Evolutionary conservation across 2,797 vertebrate species (phyloP).

Genomic region (Tympanoctomys barrerae): DNA sequence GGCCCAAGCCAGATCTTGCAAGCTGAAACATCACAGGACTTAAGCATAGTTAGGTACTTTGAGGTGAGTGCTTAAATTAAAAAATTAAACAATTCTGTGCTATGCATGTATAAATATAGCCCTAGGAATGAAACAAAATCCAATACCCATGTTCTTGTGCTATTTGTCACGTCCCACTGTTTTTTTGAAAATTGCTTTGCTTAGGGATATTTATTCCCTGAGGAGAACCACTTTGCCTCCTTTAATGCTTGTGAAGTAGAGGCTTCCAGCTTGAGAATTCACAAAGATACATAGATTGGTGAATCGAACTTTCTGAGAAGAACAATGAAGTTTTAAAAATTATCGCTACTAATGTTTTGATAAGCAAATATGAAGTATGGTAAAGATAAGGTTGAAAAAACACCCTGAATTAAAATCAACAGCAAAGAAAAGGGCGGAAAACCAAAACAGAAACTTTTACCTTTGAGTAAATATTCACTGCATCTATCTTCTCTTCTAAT

Average conservation of each 20-base stretch:
- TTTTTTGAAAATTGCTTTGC: slow-evolving; percentile 28
- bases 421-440: not conserved
- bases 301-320: slow-evolving; percentile 34
- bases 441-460: not conserved
- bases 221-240: slow-evolving; percentile 32
- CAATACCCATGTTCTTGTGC: not conserved
- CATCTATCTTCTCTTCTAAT: not conserved
- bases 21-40: not conserved
- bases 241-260: slow-evolving; percentile 44
- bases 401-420: not conserved
- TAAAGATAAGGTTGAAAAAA: not conserved
- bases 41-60: not conserved
- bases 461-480: not conserved
- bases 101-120: slow-evolving; percentile 8
- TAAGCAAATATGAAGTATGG: slow-evolving; percentile 9
- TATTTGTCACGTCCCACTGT: slow-evolving; percentile 9
- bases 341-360: slow-evolving; percentile 26
- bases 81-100: not conserved
- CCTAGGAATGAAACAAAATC: slow-evolving; percentile 36
- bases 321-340: slow-evolving; percentile 9
- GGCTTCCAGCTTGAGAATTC: not conserved
- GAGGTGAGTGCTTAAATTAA: slow-evolving; percentile 17
- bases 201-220: slow-evolving; percentile 10
- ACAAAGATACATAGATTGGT: not conserved
- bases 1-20: not conserved